Conservation (phyloP, 2,797 vertebrate genomes). For the Squalus acanthias region DNA sequence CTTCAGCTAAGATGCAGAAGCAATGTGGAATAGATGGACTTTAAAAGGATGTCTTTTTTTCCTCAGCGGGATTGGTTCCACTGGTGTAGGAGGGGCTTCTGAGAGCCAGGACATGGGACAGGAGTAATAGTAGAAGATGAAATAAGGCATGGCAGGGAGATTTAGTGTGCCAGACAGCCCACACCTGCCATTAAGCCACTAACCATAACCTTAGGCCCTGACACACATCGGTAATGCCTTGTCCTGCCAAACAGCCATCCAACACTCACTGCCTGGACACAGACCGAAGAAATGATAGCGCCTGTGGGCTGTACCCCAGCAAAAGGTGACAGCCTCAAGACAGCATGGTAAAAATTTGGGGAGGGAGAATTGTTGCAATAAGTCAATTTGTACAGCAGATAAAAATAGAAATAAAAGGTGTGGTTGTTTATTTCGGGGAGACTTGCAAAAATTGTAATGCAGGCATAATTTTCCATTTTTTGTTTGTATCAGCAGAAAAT, state of each 20-base stretch:
- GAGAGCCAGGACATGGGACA: neutral
- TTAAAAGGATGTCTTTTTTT: neutral
- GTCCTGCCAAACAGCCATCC: neutral
- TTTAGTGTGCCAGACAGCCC: neutral
- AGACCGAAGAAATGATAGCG: neutral
- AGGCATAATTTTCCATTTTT: neutral
- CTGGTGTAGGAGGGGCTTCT: too few species aligned
- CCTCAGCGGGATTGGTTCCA: neutral
- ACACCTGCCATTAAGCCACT: neutral
- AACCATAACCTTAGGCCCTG: neutral
- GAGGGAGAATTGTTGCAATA: neutral
- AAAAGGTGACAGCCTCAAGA: neutral
- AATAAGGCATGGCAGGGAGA: neutral
- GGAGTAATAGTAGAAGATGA: neutral
- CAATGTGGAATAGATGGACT: neutral
- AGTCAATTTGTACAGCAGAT: neutral
- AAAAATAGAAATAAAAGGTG: neutral
- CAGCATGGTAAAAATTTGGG: neutral
- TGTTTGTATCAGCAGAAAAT: neutral
- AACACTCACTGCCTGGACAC: neutral
- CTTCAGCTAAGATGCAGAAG: neutral
- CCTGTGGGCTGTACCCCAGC: neutral
- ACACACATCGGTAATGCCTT: neutral
- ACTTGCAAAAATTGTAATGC: neutral
- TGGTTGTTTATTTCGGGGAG: neutral